Evolutionary conservation across 2,797 vertebrate genomes (phyloP).

Genomic region (Holocentrus rufus): DNA sequence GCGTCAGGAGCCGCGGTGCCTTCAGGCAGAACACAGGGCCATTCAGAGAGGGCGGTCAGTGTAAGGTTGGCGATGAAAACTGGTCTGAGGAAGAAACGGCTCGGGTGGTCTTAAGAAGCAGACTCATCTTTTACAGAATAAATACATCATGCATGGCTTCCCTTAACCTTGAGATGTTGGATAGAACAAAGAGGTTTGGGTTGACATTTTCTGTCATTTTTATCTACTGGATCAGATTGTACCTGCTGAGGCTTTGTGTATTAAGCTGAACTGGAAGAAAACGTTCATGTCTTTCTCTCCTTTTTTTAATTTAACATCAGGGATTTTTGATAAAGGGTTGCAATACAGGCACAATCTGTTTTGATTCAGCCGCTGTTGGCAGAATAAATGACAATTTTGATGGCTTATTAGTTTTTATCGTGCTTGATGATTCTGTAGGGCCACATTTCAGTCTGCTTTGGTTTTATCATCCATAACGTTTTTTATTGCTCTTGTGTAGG

Average conservation of each 20-base stretch:
- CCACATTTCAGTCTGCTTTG: conserved; percentile 29
- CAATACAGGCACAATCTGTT: conserved; percentile 21
- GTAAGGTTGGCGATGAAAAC: conserved; percentile 35
- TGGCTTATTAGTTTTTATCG: conserved; percentile 42
- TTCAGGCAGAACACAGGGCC: conserved; percentile 34
- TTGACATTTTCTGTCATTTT: conserved; percentile 59
- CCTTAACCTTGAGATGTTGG: conserved; percentile 63
- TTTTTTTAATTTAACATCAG: conserved; percentile 25
- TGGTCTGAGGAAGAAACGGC: conserved; percentile 17
- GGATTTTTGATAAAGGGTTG: conserved; percentile 45
- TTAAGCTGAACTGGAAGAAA: conserved; percentile 49
- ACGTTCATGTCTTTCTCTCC: conserved; percentile 46
- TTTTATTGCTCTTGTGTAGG: conserved; percentile 26
- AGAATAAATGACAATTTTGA: conserved; percentile 34
- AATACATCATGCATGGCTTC: conserved; percentile 44
- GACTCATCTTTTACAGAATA: conserved; percentile 36
- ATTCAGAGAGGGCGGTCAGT: conserved; percentile 8
- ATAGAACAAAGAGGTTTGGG: conserved; percentile 49
- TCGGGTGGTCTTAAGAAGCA: conserved; percentile 37
- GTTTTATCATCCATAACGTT: conserved; percentile 19
- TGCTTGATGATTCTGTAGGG: conserved; percentile 33
- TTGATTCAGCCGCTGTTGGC: conserved; percentile 31
- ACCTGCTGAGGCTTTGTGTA: conserved; percentile 40
- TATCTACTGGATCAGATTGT: too few relatives aligned
- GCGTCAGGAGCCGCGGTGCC: conserved; percentile 13